Evolutionary conservation across 2,113 vertebrate species (phyloP).

Genomic region (Scomber scombrus): DNA sequence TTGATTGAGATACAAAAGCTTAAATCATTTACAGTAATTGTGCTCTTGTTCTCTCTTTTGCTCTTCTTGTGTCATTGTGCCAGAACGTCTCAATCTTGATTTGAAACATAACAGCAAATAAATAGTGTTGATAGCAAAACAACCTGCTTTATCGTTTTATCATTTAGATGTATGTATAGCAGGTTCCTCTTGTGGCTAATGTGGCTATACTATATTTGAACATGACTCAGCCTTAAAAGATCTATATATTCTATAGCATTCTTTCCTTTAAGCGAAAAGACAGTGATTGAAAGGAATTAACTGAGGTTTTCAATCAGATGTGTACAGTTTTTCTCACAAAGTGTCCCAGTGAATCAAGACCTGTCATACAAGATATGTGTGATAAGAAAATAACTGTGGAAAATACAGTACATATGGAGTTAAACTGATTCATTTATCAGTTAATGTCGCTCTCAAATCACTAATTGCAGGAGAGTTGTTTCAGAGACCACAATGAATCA

Average conservation of each 20-base stretch:
- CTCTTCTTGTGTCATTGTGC: neutral
- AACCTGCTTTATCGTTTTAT: neutral
- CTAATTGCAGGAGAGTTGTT: neutral
- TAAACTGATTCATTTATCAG: neutral
- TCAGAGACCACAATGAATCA: neutral
- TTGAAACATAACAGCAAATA: neutral
- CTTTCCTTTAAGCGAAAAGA: neutral
- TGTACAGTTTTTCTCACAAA: neutral
- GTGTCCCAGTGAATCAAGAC: neutral
- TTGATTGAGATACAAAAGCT: neutral
- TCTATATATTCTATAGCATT: neutral
- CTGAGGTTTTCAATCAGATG: neutral
- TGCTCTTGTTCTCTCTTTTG: neutral
- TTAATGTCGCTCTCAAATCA: neutral
- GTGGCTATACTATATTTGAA: neutral
- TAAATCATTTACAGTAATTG: neutral
- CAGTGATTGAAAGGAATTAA: too few species aligned
- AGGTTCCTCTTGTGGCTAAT: neutral
- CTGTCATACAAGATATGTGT: too few species aligned
- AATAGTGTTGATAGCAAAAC: too few species aligned
- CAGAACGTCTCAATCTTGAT: neutral
- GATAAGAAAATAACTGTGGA: neutral
- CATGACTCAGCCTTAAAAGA: neutral
- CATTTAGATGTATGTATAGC: neutral
- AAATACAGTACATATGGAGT: neutral